Evolutionary conservation across 1,140 invertebrate species (phyloP), one percentile per base, ranked within the genome.

Genomic region (Carposina sasakii): DNA sequence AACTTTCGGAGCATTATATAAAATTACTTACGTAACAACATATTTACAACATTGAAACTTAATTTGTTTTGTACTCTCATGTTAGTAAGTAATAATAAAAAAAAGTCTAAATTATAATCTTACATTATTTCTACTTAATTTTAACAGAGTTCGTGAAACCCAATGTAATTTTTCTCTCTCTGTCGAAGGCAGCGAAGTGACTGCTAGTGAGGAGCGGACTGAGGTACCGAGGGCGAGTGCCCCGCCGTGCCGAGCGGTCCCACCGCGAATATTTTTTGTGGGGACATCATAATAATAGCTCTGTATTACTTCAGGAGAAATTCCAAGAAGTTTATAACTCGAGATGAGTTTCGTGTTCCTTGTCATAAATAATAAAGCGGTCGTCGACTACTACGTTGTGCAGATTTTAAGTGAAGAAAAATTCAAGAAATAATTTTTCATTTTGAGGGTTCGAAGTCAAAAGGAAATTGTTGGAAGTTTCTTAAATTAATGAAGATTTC

Each of bases 281-380:
- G 77, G 75, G 76, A 83, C 79, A 81, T 83, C 76, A 83, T 83
- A 83, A 83, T 83, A 83, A 83, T 83, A 79, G 79, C 79, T 78
- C 77, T 83, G 77, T 83, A 83, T 81, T 83, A 83, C 79, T 83
- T 81, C 79, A 83, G 77, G 77, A 83, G 76, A 81, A 83, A 83
- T 83, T 83, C 79, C 79, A 83, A 79, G 79, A 83, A 83, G 77
- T 83, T 83, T 83, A 83, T 83, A 83, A 83, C 79, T 83, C 77
- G 79, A 83, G 77, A 83, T 83, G 79, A 83, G 79, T 81, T 83
- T 83, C 77, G 79, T 81, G 79, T 83, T 83, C 77, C 77, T 79
- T 81, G 77, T 83, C 79, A 79, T 81, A 81, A 83, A 84, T 84
- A 81, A 81, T 84, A 81, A 84, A 84, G 79, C 77, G 79, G 76